Conservation (phyloP, 2,888 invertebrate genomes). For the Cheilosia soror region DNA sequence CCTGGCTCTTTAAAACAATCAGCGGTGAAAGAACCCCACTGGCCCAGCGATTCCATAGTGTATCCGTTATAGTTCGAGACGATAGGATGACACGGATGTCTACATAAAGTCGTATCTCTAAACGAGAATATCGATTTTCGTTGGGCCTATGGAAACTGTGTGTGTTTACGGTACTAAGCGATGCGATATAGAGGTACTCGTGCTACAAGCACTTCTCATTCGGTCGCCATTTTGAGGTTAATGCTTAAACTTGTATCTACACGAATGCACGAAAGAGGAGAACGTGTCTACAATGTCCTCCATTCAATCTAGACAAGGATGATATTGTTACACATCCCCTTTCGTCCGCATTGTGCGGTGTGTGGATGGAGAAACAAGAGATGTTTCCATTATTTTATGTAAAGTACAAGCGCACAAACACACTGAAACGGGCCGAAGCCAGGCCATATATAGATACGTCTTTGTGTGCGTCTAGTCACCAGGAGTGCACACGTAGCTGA, state of each 20-base stretch:
- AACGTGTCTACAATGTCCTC: conserved; percentile 75
- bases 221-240: conserved; percentile 77
- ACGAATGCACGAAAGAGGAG: conserved; percentile 74
- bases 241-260: conserved; percentile 75
- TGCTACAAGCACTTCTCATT: conserved; percentile 63
- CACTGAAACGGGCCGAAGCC: conserved; percentile 28
- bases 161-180: conserved; percentile 67
- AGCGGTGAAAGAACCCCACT: conserved; percentile 35
- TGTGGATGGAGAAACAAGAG: conserved; percentile 72
- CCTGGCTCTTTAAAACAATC: conserved; percentile 33
- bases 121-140: conserved; percentile 73
- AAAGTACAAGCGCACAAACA: conserved; percentile 69
- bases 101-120: conserved; percentile 37
- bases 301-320: conserved; percentile 74
- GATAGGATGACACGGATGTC: conserved; percentile 63
- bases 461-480: conserved; percentile 55
- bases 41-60: conserved; percentile 33
- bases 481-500: conserved; percentile 51
- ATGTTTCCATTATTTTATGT: conserved; percentile 76
- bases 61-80: conserved; percentile 55
- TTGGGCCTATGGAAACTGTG: conserved; percentile 62
- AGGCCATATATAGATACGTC: conserved; percentile 34
- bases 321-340: conserved; percentile 67
- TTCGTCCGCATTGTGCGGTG: conserved; percentile 38
- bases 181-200: conserved; percentile 53